Evolutionary conservation across 1,140 invertebrate genomes (phyloP).

Genomic region (Apis dorsata): DNA sequence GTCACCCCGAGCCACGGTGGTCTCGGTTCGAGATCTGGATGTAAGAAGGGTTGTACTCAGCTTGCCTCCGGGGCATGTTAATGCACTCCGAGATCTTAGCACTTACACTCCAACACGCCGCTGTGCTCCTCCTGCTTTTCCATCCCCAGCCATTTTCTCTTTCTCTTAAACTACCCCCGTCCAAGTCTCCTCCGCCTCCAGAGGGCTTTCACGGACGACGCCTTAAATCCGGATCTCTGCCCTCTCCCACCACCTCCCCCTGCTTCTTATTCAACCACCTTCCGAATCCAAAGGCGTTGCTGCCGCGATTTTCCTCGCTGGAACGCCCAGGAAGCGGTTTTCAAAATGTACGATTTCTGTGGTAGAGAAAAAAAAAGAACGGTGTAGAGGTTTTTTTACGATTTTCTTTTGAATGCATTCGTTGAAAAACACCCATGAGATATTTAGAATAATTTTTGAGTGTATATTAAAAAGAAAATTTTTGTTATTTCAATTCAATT

Average conservation of each 20-base stretch:
- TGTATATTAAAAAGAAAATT: no score
- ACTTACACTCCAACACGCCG: slow-evolving; percentile 80
- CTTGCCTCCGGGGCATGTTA: slow-evolving; percentile 80
- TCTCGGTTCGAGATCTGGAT: slow-evolving; percentile 73
- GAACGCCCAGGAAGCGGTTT: slow-evolving; percentile 39
- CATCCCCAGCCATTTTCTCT: slow-evolving; percentile 75
- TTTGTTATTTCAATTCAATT: no score
- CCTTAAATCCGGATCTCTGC: slow-evolving; percentile 79
- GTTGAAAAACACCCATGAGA: no score
- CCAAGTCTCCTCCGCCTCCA: slow-evolving; percentile 69
- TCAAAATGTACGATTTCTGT: slow-evolving; percentile 9
- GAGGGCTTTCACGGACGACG: slow-evolving; percentile 79
- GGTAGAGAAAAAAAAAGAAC: no score
- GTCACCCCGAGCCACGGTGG: slow-evolving; percentile 59
- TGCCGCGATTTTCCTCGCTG: slow-evolving; percentile 65
- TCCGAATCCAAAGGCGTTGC: slow-evolving; percentile 42
- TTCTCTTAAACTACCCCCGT: slow-evolving; percentile 77
- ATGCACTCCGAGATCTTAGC: slow-evolving; percentile 81
- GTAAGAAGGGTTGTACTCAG: slow-evolving; percentile 81
- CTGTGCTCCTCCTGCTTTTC: slow-evolving; percentile 61
- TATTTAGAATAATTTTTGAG: no score
- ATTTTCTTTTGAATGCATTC: no score
- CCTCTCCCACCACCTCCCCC: slow-evolving; percentile 45
- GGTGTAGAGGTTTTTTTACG: no score
- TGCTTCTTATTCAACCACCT: slow-evolving; percentile 45